phyloP scores from a whole-genome alignment of 2,797 vertebrate species.

The Urophycis tenuis region DNA sequence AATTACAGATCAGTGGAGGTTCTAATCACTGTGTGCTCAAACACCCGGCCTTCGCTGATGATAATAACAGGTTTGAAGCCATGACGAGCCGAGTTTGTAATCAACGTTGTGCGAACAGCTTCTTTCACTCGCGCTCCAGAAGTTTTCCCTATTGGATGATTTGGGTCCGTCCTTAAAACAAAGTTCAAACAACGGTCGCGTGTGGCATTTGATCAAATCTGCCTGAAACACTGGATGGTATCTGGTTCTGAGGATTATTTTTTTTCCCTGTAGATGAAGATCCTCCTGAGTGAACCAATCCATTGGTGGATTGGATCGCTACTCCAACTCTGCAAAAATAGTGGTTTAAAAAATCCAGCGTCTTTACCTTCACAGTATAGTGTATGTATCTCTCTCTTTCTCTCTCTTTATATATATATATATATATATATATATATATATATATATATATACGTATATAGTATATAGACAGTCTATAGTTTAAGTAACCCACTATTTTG shows the following conservation, averaged over 20 bases:
- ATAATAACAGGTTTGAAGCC: slow-evolving; percentile 47
- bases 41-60: slow-evolving; percentile 45
- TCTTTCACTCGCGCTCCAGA: background rate
- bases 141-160: background rate
- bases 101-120: background rate
- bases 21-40: slow-evolving; percentile 18
- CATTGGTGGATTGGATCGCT: background rate
- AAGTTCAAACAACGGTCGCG: background rate
- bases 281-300: background rate
- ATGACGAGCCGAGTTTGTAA: background rate
- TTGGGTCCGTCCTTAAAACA: background rate
- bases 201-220: background rate
- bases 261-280: background rate
- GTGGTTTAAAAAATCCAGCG: no score
- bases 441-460: no score
- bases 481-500: background rate
- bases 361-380: no score
- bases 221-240: background rate
- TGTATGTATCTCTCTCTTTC: no score
- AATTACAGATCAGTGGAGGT: slow-evolving; percentile 18
- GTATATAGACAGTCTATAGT: no score
- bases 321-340: background rate
- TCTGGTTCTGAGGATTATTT: background rate
- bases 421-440: no score
- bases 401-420: no score